Percentiles rank a stretch among this genome's conserved stretches.
These are phyloP conservation scores for Trematocara variabile DNA, from an alignment of 2,113 vertebrate genomes.

Conservation along the genomic window DNA sequence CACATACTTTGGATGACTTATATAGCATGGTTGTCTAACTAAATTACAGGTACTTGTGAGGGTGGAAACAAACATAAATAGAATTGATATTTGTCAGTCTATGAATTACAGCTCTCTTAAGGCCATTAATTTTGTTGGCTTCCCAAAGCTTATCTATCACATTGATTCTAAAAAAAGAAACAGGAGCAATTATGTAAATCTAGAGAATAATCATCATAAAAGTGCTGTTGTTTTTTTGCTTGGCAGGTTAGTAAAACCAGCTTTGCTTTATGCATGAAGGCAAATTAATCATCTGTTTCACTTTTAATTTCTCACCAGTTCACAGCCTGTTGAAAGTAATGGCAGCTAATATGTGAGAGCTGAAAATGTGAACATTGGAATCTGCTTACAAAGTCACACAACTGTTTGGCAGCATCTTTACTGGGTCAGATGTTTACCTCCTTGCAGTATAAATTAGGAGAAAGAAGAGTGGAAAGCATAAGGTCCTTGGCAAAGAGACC, in stretches of 20 bases:
- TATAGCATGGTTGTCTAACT: not conserved
- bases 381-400: not conserved
- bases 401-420: not conserved
- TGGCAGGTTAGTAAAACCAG: not conserved
- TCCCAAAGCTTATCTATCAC: conserved; percentile 1
- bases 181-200: conserved; percentile 31
- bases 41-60: not conserved
- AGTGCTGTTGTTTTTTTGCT: not conserved
- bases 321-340: not conserved
- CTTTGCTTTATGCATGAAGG: not conserved
- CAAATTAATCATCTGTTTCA: not conserved
- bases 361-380: not conserved
- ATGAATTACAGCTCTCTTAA: not conserved
- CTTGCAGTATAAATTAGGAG: not conserved
- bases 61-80: not conserved
- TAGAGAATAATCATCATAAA: conserved; percentile 4
- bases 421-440: not conserved
- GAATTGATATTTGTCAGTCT: not conserved
- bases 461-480: not conserved
- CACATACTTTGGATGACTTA: not conserved
- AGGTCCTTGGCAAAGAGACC: not conserved
- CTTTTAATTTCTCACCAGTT: not conserved
- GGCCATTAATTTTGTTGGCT: not conserved
- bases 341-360: not conserved
- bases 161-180: conserved; percentile 7